Evolutionary conservation across 2,797 vertebrate genomes (phyloP).

Genomic region (Zalophus californianus): DNA sequence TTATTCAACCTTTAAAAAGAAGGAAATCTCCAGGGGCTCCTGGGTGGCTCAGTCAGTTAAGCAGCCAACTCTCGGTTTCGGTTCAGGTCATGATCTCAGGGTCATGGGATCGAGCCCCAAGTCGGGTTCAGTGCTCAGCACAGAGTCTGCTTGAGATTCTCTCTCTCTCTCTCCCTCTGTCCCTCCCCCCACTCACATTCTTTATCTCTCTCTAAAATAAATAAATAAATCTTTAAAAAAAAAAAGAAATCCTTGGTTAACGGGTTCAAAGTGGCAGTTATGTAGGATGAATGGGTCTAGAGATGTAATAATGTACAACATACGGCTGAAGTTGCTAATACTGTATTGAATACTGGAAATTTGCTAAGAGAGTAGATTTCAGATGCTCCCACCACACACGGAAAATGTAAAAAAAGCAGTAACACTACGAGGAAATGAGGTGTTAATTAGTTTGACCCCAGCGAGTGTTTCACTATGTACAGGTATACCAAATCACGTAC

Average conservation of each 20-base stretch:
- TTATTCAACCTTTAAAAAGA: background rate
- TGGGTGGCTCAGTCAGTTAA: background rate
- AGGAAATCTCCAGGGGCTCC: background rate
- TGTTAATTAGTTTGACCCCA: too few species aligned
- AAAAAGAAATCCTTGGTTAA: background rate
- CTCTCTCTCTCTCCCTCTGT: background rate
- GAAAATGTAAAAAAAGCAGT: too few species aligned
- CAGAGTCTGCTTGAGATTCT: background rate
- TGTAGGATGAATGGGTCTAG: background rate
- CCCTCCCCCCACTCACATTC: rapidly evolving
- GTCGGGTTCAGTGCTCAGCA: background rate
- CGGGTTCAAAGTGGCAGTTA: background rate
- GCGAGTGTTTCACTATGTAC: rapidly evolving
- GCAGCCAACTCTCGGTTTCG: background rate
- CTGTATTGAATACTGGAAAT: background rate
- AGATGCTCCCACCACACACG: background rate
- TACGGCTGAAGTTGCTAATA: rapidly evolving
- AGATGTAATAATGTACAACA: rapidly evolving
- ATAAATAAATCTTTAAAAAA: background rate
- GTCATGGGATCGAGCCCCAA: background rate
- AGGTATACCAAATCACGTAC: too few species aligned
- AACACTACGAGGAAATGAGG: background rate
- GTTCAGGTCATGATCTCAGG: background rate
- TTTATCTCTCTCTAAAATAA: background rate
- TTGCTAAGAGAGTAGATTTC: background rate